Percentiles rank a stretch among this genome's conserved stretches.
Conservation (phyloP, 2,797 vertebrate species). For the Neosilurus hyrtlii region DNA sequence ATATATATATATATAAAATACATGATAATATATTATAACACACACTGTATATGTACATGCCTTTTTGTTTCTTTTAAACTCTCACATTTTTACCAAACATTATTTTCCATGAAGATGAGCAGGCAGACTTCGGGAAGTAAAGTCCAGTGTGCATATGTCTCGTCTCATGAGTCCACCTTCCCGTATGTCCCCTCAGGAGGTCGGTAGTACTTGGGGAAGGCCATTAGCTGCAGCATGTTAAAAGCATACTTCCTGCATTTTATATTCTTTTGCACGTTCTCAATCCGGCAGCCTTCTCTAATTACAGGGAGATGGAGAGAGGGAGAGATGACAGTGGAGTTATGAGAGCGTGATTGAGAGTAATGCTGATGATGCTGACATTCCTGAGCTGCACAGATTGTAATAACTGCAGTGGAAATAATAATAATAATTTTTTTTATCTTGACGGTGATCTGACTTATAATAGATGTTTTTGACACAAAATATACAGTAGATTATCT, state of each 20-base stretch:
- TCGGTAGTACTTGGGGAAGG: constrained; percentile 96
- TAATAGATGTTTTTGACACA: background rate
- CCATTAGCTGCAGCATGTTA: constrained; percentile 98
- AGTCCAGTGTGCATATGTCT: background rate
- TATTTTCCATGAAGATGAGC: background rate
- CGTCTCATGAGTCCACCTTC: constrained; percentile 88
- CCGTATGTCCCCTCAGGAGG: constrained; percentile 97
- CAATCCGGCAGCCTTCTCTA: constrained; percentile 99
- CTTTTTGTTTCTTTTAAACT: background rate
- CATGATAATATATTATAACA: background rate
- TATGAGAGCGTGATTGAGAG: constrained; percentile 59
- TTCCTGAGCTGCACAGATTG: background rate
- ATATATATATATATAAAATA: too few species aligned
- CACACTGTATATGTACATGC: background rate
- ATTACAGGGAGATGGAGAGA: constrained; percentile 59
- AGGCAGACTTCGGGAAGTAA: background rate
- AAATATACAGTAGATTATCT: background rate
- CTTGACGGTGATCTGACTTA: background rate
- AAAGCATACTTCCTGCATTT: constrained; percentile 98
- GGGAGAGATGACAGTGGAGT: constrained; percentile 64
- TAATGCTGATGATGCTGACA: background rate
- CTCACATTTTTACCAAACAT: constrained; percentile 5
- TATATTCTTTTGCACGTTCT: constrained; percentile 99
- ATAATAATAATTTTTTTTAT: background rate
- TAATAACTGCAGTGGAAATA: background rate